Evolutionary conservation across 2,113 vertebrate genomes (phyloP).

Genomic region (Chitala chitala): DNA sequence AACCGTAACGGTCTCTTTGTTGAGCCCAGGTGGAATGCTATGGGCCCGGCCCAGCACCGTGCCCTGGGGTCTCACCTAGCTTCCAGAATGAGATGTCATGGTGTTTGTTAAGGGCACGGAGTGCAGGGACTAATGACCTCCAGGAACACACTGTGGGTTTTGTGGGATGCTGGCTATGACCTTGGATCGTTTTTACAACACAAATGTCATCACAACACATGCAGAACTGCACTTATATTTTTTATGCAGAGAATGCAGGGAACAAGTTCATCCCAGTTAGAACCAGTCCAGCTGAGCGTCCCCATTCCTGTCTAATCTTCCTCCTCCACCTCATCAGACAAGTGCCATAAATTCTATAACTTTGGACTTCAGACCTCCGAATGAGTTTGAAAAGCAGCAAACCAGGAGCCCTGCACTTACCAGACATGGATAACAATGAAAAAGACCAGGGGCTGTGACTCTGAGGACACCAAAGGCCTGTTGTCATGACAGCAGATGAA

Average conservation of each 20-base stretch:
- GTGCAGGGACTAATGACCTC: background rate
- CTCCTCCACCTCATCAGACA: background rate
- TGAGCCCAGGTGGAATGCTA: background rate
- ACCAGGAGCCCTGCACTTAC: no score
- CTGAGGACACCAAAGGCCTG: background rate
- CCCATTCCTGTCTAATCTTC: background rate
- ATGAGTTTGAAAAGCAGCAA: background rate
- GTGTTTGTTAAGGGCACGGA: no score
- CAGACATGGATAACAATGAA: no score
- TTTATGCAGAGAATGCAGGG: no score
- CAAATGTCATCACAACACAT: background rate
- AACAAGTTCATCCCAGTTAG: background rate
- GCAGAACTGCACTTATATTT: no score
- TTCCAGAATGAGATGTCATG: background rate
- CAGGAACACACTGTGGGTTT: no score
- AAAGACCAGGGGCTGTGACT: background rate
- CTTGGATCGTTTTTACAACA: background rate
- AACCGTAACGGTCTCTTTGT: slow-evolving; percentile 36
- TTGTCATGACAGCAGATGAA: background rate
- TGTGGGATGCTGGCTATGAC: background rate
- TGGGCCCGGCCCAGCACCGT: background rate
- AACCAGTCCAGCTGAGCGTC: background rate
- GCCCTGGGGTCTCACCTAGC: background rate
- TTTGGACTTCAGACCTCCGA: background rate
- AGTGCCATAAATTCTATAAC: background rate